Percentiles rank a stretch among this genome's conserved stretches.
These are phyloP conservation scores for Thunnus albacares DNA, from an alignment of 2,797 vertebrate species.

Conservation along the genomic window DNA sequence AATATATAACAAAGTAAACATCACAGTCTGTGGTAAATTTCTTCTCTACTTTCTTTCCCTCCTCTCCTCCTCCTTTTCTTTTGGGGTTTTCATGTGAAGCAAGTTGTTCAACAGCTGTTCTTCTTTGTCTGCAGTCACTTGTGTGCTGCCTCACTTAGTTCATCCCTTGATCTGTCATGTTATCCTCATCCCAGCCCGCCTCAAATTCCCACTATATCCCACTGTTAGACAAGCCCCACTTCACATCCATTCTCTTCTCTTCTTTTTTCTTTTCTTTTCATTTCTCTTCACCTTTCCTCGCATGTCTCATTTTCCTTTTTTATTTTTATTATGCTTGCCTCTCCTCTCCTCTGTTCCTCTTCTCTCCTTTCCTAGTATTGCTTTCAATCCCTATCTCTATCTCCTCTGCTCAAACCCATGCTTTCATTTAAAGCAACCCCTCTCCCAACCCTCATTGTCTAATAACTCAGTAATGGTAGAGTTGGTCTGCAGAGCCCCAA, in stretches of 20 bases:
- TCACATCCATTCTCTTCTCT: conserved; percentile 15
- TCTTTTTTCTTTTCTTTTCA: conserved; percentile 1
- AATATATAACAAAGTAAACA: conserved; percentile 20
- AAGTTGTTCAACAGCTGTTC: conserved; percentile 64
- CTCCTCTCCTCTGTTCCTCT: neutral
- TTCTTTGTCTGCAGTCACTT: conserved; percentile 61
- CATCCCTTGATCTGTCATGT: conserved; percentile 70
- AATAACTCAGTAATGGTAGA: conserved; percentile 77
- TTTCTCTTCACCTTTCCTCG: conserved; percentile 26
- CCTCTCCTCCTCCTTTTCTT: conserved; percentile 27
- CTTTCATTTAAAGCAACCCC: conserved; percentile 47
- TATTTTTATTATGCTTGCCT: conserved; percentile 10
- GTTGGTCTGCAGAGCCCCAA: conserved; percentile 68
- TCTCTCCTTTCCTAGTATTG: neutral
- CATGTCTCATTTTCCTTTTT: neutral
- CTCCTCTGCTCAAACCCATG: conserved; percentile 22
- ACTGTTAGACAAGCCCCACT: conserved; percentile 43
- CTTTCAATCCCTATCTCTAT: conserved; percentile 37
- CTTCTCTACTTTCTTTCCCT: neutral
- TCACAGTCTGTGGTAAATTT: neutral
- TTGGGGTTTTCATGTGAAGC: conserved; percentile 52
- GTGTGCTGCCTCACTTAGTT: conserved; percentile 60
- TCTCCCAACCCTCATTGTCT: conserved; percentile 31
- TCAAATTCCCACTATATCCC: conserved; percentile 52
- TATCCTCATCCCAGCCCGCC: conserved; percentile 47